Percentiles rank a stretch among this genome's conserved stretches.
Evolutionary conservation across 2,888 invertebrate genomes (phyloP).

Genomic region (Aporophyla lueneburgensis): DNA sequence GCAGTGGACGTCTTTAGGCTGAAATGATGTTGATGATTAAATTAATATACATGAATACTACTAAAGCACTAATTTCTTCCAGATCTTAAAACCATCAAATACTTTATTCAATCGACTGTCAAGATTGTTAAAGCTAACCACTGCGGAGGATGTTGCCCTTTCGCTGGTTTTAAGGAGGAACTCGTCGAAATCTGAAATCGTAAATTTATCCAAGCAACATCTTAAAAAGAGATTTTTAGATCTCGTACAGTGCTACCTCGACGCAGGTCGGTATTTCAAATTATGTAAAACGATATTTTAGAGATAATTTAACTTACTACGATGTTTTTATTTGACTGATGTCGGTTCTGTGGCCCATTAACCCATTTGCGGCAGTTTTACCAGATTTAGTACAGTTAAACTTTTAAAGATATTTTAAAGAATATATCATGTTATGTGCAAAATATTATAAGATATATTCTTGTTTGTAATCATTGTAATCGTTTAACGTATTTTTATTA

Average conservation of each 20-base stretch:
- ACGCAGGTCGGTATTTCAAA: constrained; percentile 91
- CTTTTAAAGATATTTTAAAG: no score
- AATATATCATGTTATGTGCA: no score
- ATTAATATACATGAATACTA: constrained; percentile 34
- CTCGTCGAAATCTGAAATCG: constrained; percentile 94
- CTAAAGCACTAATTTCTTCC: constrained; percentile 75
- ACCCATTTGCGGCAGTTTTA: no score
- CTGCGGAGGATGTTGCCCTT: constrained; percentile 97
- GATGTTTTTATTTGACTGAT: constrained; percentile 5
- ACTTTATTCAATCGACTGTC: constrained; percentile 96
- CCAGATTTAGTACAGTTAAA: no score
- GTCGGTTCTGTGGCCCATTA: constrained; percentile 3
- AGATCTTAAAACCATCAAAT: constrained; percentile 95
- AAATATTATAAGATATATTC: no score
- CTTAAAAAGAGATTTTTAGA: constrained; percentile 95
- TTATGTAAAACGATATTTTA: not conserved
- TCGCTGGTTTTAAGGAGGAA: constrained; percentile 95
- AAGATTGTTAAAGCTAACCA: constrained; percentile 96
- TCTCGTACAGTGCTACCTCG: constrained; percentile 96
- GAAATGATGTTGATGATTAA: no score
- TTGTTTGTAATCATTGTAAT: no score
- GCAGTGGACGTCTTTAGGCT: no score
- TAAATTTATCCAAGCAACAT: constrained; percentile 94
- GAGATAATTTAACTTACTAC: constrained; percentile 7
- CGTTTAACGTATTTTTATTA: no score